Conservation (phyloP, 2,888 invertebrate species). For the Cheilosia grossa region DNA sequence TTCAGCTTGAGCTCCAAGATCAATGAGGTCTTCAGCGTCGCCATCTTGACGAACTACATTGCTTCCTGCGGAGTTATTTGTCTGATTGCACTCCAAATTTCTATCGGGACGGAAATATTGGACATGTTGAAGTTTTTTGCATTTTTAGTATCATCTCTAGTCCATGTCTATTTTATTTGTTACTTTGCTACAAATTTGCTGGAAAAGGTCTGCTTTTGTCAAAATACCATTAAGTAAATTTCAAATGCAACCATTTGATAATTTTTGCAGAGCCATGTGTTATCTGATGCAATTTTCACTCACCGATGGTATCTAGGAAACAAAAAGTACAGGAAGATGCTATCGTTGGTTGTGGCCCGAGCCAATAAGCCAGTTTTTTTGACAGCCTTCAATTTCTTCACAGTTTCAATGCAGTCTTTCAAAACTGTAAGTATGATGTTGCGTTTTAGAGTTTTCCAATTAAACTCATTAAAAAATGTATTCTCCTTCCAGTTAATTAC, state of each 20-base stretch:
- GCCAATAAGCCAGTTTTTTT: conserved; percentile 74
- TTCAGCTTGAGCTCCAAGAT: conserved; percentile 60
- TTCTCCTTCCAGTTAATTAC: conserved; percentile 72
- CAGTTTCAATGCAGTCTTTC: conserved; percentile 76
- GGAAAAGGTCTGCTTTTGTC: conserved; percentile 63
- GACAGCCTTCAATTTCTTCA: conserved; percentile 76
- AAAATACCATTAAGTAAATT: neutral
- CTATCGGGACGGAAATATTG: conserved; percentile 68
- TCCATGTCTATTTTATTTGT: conserved; percentile 76
- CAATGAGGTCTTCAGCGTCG: conserved; percentile 71
- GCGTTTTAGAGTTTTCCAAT: neutral
- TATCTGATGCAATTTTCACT: conserved; percentile 75
- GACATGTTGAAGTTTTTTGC: conserved; percentile 74
- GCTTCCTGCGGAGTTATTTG: conserved; percentile 73
- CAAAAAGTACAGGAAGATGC: conserved; percentile 73
- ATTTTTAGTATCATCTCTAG: conserved; percentile 72
- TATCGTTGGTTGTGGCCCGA: conserved; percentile 71
- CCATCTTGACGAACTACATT: conserved; percentile 75
- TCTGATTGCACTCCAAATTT: conserved; percentile 75
- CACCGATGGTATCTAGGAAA: conserved; percentile 76
- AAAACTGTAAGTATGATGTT: conserved; percentile 65
- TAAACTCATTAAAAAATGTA: neutral
- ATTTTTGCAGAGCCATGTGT: conserved; percentile 68
- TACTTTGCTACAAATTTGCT: conserved; percentile 74
- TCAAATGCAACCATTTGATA: neutral